phyloP scores from a whole-genome alignment of 2,888 invertebrate species.

The Digitonthophagus gazella region DNA sequence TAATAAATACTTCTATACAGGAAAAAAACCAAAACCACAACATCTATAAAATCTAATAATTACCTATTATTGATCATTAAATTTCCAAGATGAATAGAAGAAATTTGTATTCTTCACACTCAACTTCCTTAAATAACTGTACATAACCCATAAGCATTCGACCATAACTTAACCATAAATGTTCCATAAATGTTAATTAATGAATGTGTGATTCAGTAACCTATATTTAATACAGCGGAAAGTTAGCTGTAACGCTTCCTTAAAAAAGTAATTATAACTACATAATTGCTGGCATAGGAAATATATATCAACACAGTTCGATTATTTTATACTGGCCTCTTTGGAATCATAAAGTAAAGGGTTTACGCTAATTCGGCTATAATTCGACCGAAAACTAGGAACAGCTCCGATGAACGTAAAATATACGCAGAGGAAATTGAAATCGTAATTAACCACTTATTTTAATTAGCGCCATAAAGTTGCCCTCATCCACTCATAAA shows the following conservation, averaged over 20 bases:
- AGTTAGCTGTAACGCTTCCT: not conserved
- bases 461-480: constrained; percentile 5
- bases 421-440: constrained; percentile 12
- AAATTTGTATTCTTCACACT: no score
- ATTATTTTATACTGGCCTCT: not conserved
- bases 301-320: not conserved
- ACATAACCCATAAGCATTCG: no score
- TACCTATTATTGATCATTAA: no score
- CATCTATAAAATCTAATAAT: no score
- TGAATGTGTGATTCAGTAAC: not conserved
- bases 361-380: constrained; percentile 1
- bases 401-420: not conserved
- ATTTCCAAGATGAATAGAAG: no score
- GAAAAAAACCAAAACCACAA: no score
- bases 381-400: not conserved
- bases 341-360: not conserved
- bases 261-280: not conserved
- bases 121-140: no score
- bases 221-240: not conserved
- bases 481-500: not conserved
- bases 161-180: not conserved
- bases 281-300: not conserved
- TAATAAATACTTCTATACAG: no score
- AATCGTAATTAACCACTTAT: constrained; percentile 15
- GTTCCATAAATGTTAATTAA: not conserved